Percentiles rank a stretch among this genome's conserved stretches.
phyloP scores from a whole-genome alignment of 2,797 vertebrate species.

The Characodon lateralis region DNA sequence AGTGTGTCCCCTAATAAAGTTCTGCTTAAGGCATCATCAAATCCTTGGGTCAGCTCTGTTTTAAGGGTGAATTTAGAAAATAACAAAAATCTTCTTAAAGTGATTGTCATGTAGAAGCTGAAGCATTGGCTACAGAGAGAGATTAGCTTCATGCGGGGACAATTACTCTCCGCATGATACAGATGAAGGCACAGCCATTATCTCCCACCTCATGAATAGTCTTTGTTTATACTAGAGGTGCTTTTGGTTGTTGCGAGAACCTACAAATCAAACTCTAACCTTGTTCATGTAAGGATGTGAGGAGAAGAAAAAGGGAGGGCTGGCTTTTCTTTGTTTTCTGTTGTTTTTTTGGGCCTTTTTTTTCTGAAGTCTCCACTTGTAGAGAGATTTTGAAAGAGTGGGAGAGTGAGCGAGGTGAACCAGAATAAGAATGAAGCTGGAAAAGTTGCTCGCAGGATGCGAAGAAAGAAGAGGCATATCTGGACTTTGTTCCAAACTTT shows the following conservation, averaged over 20 bases:
- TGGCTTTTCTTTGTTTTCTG: constrained; percentile 29
- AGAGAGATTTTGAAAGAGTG: constrained; percentile 12
- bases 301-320: constrained; percentile 20
- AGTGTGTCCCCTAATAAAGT: background rate
- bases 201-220: constrained; percentile 64
- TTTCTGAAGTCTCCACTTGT: constrained; percentile 41
- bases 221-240: constrained; percentile 67
- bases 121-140: constrained; percentile 62
- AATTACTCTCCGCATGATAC: constrained; percentile 69
- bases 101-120: constrained; percentile 56
- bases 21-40: background rate
- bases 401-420: constrained; percentile 10
- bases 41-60: background rate
- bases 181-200: constrained; percentile 57
- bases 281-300: constrained; percentile 38
- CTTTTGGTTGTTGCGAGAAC: constrained; percentile 54
- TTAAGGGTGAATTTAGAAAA: constrained; percentile 27
- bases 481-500: constrained; percentile 38
- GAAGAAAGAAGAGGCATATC: constrained; percentile 26
- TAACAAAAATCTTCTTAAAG: constrained; percentile 43
- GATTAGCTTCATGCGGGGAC: constrained; percentile 63
- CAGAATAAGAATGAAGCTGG: constrained; percentile 53
- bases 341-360: background rate
- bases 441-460: constrained; percentile 39
- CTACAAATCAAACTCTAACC: constrained; percentile 36